These are phyloP conservation scores for Athene cunicularia DNA, from an alignment of 2,113 vertebrate genomes.

Conservation along the genomic window DNA sequence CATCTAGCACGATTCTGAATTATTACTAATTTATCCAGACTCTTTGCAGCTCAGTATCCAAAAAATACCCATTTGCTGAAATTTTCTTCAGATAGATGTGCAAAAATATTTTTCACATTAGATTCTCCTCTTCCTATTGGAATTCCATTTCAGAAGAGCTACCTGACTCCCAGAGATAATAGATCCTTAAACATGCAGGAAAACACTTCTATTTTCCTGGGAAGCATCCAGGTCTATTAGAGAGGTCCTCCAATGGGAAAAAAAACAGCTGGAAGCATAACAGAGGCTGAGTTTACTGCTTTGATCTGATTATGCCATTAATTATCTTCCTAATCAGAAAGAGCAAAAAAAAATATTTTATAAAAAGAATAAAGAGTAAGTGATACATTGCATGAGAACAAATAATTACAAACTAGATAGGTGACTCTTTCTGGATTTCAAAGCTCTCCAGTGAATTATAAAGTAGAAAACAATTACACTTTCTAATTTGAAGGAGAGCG, in stretches of 20 bases:
- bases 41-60: not conserved
- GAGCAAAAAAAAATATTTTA: not conserved
- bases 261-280: not conserved
- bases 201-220: not conserved
- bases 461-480: not conserved
- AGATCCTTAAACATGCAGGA: not conserved
- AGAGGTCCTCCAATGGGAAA: not conserved
- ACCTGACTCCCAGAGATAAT: not conserved
- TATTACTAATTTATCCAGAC: not conserved
- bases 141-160: not conserved
- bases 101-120: not conserved
- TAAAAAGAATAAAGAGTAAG: not conserved
- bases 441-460: not conserved
- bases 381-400: not conserved
- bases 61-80: not conserved
- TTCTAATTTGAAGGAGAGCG: not conserved
- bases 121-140: not conserved
- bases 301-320: not conserved
- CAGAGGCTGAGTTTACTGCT: not conserved
- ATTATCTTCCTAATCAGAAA: not conserved
- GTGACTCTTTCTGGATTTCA: not conserved
- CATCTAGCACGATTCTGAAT: not conserved
- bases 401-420: not conserved
- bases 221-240: not conserved
- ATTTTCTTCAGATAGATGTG: not conserved